Evolutionary conservation across 1,140 invertebrate species (phyloP), one percentile per base, ranked within the genome.

Genomic region (Eupristina koningsbergeri): DNA sequence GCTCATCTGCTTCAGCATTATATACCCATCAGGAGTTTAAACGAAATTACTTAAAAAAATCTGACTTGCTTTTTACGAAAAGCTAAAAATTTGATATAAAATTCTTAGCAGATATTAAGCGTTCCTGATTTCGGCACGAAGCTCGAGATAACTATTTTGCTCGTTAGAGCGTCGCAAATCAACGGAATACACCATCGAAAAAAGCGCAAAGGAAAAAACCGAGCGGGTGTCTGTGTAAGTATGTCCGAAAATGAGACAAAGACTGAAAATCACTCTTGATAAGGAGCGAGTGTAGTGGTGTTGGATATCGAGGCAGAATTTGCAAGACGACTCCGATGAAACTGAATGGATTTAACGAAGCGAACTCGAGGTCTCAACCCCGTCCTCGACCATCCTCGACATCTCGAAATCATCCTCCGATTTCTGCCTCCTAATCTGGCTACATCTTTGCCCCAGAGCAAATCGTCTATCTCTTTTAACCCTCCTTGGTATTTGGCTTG

Each of bases 331-430:
- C 74, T 69, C n/a, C 85, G 86, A 87, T 88, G 85, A 86, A 86
- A 83, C 81, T 87, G 88, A 89, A 89, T 89, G 87, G 87, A 84
- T 89, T 88, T 89, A 91, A 90, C 88, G 89, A 91, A 90, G 86
- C 84, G 50, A 75, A 83, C 50, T n/a, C 73, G 84, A 34, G 83
- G 69, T 53, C 73, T 75, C 3, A 8, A 39, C 17, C 58, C 22
- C 34, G 29, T 80, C 64, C 78, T 31, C 41, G 19, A 34, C 41
- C 19, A 6, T 67, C 22, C 61, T 50, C 22, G 61, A 85, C 58
- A 74, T 75, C 61, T 50, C 22, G 61, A 85, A 67, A 74, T 75
- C 73, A 80, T 81, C 81, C 53, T 78, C 63, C 86, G 76, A 86
- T 87, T 87, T 83, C 74, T 82, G 61, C 45, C 22, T 76, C 61